Evolutionary conservation across 2,888 invertebrate species (phyloP).

Genomic region (Dynastes maya): DNA sequence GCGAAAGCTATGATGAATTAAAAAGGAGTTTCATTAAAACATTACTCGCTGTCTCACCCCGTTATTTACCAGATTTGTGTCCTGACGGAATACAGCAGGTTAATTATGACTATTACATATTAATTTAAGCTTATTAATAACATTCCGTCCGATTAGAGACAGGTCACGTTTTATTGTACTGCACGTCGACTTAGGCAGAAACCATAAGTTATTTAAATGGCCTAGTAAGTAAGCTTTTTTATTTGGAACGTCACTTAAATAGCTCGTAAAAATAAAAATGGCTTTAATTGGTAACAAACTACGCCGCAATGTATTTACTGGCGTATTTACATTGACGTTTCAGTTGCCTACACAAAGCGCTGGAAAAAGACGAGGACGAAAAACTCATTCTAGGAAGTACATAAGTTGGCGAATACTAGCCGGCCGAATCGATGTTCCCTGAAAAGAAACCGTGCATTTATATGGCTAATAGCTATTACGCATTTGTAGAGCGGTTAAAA

Average conservation of each 20-base stretch:
- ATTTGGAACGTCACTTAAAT: slow-evolving; percentile 23
- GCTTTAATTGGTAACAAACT: slow-evolving; percentile 32
- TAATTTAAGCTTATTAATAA: too few relatives aligned
- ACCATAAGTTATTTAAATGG: slow-evolving; percentile 39
- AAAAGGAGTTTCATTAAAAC: too few relatives aligned
- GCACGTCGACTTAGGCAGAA: slow-evolving; percentile 31
- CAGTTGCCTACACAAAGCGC: slow-evolving; percentile 10
- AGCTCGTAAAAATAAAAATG: slow-evolving; percentile 34
- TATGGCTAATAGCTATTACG: slow-evolving; percentile 1
- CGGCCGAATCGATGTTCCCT: slow-evolving; percentile 4
- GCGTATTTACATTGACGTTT: slow-evolving; percentile 22
- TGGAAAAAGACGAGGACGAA: not conserved
- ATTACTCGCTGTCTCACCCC: too few relatives aligned
- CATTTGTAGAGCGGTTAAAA: slow-evolving; percentile 1
- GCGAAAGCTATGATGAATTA: too few relatives aligned
- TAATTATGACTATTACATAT: too few relatives aligned
- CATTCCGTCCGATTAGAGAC: slow-evolving; percentile 17
- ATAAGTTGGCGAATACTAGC: not conserved
- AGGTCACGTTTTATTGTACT: slow-evolving; percentile 39
- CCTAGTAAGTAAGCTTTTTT: slow-evolving; percentile 33
- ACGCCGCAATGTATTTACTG: slow-evolving; percentile 7
- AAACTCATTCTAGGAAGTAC: slow-evolving; percentile 12
- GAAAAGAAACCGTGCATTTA: not conserved
- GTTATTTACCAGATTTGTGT: too few relatives aligned
- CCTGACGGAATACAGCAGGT: too few relatives aligned